Evolutionary conservation across 2,797 vertebrate species (phyloP).

Genomic region (Tympanoctomys barrerae): DNA sequence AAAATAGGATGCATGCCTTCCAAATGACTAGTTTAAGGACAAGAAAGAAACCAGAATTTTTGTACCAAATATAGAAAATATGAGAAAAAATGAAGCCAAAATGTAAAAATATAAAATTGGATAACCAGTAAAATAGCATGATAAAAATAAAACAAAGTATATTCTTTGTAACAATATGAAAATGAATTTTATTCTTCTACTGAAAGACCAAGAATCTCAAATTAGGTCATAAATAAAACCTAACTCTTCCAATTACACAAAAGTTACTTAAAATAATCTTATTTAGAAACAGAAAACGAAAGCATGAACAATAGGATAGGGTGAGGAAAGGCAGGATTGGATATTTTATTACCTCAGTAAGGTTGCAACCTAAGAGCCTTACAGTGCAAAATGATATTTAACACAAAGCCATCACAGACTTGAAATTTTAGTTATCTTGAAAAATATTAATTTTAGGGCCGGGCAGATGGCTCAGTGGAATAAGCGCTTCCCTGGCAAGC

Average conservation of each 20-base stretch:
- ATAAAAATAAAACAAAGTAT: constrained; percentile 62
- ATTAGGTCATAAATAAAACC: constrained; percentile 39
- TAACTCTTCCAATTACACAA: constrained; percentile 7
- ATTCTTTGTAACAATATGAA: constrained; percentile 58
- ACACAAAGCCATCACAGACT: not conserved
- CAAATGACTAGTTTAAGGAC: constrained; percentile 53
- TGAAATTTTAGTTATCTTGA: not conserved
- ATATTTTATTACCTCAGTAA: not conserved
- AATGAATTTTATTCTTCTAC: constrained; percentile 44
- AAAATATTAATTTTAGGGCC: not conserved
- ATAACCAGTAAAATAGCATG: constrained; percentile 29
- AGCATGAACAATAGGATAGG: not conserved
- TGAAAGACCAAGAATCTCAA: constrained; percentile 10
- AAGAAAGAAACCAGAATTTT: constrained; percentile 44
- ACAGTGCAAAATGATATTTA: not conserved
- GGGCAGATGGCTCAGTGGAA: no score
- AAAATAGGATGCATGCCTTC: constrained; percentile 15
- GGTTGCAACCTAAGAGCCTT: not conserved
- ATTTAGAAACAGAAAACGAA: not conserved
- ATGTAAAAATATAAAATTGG: constrained; percentile 53
- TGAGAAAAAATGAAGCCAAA: constrained; percentile 15
- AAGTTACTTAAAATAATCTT: constrained; percentile 36
- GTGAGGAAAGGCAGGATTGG: not conserved
- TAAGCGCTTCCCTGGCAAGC: no score
- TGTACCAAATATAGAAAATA: constrained; percentile 34